Evolutionary conservation across 2,113 vertebrate genomes (phyloP).

Genomic region (Saccopteryx bilineata): DNA sequence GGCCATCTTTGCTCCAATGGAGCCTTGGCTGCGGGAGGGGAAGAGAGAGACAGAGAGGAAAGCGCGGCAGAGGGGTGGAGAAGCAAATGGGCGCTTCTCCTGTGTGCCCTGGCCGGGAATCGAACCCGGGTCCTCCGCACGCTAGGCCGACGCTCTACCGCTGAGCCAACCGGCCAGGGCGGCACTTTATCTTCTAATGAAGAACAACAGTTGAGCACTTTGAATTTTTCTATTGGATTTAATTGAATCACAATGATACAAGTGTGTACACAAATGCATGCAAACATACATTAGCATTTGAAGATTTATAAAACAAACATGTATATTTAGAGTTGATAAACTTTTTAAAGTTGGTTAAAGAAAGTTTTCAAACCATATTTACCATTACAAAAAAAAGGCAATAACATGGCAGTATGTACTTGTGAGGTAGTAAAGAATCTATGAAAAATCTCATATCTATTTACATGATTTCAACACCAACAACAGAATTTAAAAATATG

Average conservation of each 20-base stretch:
- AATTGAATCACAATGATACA: neutral
- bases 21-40: too few relatives aligned
- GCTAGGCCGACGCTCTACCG: too few relatives aligned
- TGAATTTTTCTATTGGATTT: slow-evolving; percentile 22
- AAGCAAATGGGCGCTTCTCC: too few relatives aligned
- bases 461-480: neutral
- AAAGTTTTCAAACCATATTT: neutral
- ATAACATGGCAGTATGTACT: neutral
- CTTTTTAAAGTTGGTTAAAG: neutral
- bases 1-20: too few relatives aligned
- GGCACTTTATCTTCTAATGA: slow-evolving; percentile 16
- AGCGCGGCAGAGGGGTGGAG: too few relatives aligned
- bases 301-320: neutral
- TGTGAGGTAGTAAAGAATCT: neutral
- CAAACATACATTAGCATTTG: neutral
- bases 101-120: too few relatives aligned
- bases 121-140: too few relatives aligned
- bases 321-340: neutral
- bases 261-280: neutral
- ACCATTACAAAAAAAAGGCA: neutral
- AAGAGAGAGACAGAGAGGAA: too few relatives aligned
- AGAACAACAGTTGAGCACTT: neutral
- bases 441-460: neutral
- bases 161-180: too few relatives aligned
- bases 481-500: slow-evolving; percentile 31